Base-by-base conservation (phyloP, 2,888 invertebrate genomes). In the Epinotia ramella region DNA sequence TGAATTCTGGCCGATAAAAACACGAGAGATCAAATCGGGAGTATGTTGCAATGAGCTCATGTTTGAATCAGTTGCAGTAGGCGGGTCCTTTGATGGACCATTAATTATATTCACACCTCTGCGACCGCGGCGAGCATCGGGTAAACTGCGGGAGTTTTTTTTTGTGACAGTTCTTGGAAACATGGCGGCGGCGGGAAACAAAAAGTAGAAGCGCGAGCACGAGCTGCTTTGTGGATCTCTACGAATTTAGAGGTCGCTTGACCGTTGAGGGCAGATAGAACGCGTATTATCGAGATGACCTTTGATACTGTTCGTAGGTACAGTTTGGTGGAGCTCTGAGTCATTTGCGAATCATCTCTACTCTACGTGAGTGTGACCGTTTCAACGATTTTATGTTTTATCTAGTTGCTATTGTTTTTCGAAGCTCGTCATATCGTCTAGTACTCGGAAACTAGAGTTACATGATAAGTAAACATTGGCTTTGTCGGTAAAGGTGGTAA, bases 81-180 rank as follows among this genome's bases (percentile, higher is more conserved):
- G 88, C 89, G 90, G 90, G 77, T 80, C 86, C 86, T 92, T 93
- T 93, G 92, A 92, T 90, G 87, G 82, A 86, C 88, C 90, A 93
- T 94, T 91, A 91, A 93, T 94, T 93, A 92, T 88, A 91, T 93
- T 94, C 92, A 94, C 94, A 93, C 94, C 93, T 93, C 86, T 81
- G 88, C 84, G 86, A 86, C 86, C 86, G 84, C 86, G 80, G 79
- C 83, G 80, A 81, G 82, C 81, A 67, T 66, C 75, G 73, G 59
- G 81, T 79, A 80, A 81, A 82, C 78, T 82, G 83, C 78, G 78
- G 73, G 78, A 80, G 80, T 7, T 81, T 84, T 89, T 88, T 87
- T 82, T 77, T 80, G 85, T 85, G 89, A 88, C 90, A 88, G 82
- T 93, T 93, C 93, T 89, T 79, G 83, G 93, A 93, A 93, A 85